Conservation (phyloP, 2,888 invertebrate species). For the Drosophila nr. perissopoda region DNA sequence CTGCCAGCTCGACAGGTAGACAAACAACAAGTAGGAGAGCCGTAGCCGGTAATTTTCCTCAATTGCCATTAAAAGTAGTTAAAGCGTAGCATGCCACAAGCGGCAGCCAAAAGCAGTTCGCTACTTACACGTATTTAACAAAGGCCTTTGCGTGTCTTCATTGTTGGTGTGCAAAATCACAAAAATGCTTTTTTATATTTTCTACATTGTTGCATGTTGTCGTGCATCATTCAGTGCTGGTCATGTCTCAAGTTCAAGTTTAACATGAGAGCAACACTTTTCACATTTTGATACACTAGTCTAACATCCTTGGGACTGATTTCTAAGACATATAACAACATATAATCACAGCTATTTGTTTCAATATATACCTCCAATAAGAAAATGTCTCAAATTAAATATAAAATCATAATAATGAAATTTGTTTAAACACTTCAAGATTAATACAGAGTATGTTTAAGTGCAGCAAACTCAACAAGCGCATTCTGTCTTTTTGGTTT, state of each 20-base stretch:
- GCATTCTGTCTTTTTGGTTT: constrained; percentile 17
- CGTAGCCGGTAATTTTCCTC: constrained; percentile 57
- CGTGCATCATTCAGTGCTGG: constrained; percentile 32
- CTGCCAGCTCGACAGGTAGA: constrained; percentile 11
- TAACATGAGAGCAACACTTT: constrained; percentile 22
- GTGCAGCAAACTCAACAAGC: background rate
- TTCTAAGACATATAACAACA: background rate
- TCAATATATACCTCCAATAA: background rate
- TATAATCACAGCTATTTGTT: background rate
- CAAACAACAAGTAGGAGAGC: constrained; percentile 8
- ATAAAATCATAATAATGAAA: background rate
- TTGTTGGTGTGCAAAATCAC: constrained; percentile 37
- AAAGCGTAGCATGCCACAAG: constrained; percentile 52
- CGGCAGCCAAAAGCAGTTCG: constrained; percentile 29
- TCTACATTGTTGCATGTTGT: constrained; percentile 57
- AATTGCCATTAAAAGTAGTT: constrained; percentile 63
- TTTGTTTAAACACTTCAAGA: no score
- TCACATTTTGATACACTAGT: constrained; percentile 4
- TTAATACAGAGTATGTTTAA: constrained; percentile 19
- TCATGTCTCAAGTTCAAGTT: constrained; percentile 76
- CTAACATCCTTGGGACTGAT: background rate
- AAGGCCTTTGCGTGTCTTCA: constrained; percentile 32
- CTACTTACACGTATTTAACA: constrained; percentile 27
- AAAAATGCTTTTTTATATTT: constrained; percentile 28
- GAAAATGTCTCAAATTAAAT: background rate